A percentile compares a stretch with the other conserved stretches of the same genome.
Evolutionary conservation across 92 coral and sea anemone species (phyloP).

Genomic region (Zoanthus sociatus): DNA sequence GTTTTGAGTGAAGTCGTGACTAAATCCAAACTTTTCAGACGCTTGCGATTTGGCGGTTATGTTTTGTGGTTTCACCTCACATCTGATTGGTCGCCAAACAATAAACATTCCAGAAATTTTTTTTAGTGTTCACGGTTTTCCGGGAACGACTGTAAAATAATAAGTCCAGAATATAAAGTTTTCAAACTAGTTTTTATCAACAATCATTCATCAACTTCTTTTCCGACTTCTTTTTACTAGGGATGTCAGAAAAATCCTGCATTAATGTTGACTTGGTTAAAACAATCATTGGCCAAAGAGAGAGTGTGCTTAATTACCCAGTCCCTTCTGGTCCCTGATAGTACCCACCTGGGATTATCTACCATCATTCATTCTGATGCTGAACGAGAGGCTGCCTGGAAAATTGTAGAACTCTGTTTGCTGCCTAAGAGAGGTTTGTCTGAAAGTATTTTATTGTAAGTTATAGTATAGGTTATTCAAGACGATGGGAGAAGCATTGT

Average conservation of each 20-base stretch:
- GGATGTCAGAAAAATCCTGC: slow-evolving; percentile 20
- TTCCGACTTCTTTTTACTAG: neutral
- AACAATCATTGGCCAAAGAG: slow-evolving; percentile 18
- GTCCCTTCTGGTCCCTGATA: neutral
- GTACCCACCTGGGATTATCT: neutral
- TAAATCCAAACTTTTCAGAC: too few species aligned
- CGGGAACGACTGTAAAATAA: too few species aligned
- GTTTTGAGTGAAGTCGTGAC: too few species aligned
- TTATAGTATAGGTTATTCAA: too few species aligned
- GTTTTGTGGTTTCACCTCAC: too few species aligned
- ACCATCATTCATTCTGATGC: neutral
- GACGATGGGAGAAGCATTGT: too few species aligned
- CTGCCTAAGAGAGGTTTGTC: slow-evolving; percentile 20
- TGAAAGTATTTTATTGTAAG: neutral
- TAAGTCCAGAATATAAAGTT: too few species aligned
- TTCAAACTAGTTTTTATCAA: neutral
- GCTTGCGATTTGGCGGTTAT: too few species aligned
- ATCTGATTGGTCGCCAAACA: too few species aligned
- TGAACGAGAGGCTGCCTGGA: slow-evolving; percentile 35
- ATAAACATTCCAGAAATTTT: too few species aligned
- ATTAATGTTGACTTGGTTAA: slow-evolving; percentile 25
- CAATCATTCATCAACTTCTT: too few species aligned
- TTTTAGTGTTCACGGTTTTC: too few species aligned
- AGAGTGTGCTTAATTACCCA: slow-evolving; percentile 17
- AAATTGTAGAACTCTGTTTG: slow-evolving; percentile 22